phyloP scores from a whole-genome alignment of 2,113 vertebrate species.

The Phasianus colchicus region DNA sequence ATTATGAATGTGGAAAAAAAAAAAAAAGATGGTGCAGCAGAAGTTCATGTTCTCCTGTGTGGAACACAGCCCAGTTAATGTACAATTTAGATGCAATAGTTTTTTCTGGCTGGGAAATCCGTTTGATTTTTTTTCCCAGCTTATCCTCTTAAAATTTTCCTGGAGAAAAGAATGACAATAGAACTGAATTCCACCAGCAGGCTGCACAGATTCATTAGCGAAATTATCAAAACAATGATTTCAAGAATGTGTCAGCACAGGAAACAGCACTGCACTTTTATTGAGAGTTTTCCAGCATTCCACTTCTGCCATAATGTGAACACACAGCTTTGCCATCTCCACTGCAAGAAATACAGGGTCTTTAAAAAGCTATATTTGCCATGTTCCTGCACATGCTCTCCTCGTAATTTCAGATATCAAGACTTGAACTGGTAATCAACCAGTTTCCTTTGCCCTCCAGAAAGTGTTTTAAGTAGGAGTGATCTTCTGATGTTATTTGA shows the following conservation, averaged over 20 bases:
- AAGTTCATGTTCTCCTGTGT: constrained; percentile 52
- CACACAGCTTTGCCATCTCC: not conserved
- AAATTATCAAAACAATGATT: constrained; percentile 38
- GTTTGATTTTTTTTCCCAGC: constrained; percentile 14
- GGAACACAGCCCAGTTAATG: constrained; percentile 60
- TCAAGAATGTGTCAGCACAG: not conserved
- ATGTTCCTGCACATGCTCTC: not conserved
- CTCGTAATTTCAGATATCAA: not conserved
- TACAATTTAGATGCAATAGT: constrained; percentile 71
- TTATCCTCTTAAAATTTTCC: constrained; percentile 59
- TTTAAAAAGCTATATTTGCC: constrained; percentile 35
- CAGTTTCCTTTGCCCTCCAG: not conserved
- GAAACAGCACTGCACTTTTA: not conserved
- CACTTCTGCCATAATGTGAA: not conserved
- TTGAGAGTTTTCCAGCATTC: not conserved
- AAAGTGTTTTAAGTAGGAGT: not conserved
- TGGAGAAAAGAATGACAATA: constrained; percentile 25
- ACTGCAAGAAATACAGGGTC: not conserved
- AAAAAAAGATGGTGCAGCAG: constrained; percentile 15
- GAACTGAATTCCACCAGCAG: not conserved
- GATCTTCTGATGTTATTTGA: not conserved
- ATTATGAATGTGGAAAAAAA: constrained; percentile 54
- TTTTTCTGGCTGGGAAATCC: constrained; percentile 61
- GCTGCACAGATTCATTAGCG: constrained; percentile 53
- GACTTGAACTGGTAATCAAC: not conserved